Percentiles rank a stretch among this genome's conserved stretches.
phyloP scores from a whole-genome alignment of 2,113 vertebrate species.

The Poeciliopsis prolifica region DNA sequence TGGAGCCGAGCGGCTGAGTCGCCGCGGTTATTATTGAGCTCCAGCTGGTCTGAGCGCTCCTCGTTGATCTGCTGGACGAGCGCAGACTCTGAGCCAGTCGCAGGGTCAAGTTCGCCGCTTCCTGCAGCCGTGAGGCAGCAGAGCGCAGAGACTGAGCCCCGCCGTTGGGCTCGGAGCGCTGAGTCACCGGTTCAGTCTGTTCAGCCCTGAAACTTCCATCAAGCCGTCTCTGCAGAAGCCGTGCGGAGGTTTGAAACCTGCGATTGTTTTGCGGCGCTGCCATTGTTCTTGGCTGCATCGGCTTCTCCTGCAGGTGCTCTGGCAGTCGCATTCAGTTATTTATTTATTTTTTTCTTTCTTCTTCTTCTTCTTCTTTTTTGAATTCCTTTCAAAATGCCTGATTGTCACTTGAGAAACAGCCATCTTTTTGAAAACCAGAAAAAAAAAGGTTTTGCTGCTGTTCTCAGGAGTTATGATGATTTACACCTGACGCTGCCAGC shows the following conservation, averaged over 20 bases:
- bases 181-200: not conserved
- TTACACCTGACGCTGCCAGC: not conserved
- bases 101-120: not conserved
- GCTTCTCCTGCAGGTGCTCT: not conserved
- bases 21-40: not conserved
- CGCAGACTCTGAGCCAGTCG: not conserved
- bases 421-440: not conserved
- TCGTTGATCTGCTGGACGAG: not conserved
- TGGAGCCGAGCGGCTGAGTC: not conserved
- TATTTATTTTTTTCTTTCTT: not conserved
- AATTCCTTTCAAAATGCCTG: not conserved
- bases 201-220: not conserved
- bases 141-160: not conserved
- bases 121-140: not conserved
- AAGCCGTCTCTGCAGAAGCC: not conserved
- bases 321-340: not conserved
- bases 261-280: not conserved
- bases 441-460: slow-evolving; percentile 8
- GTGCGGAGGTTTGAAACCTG: not conserved
- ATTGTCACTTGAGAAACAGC: not conserved
- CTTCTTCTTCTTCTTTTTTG: not conserved
- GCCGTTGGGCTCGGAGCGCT: not conserved
- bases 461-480: slow-evolving; percentile 4
- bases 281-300: not conserved
- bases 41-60: not conserved